Conservation (phyloP, 2,888 invertebrate genomes). For the Pachymerium ferrugineum region DNA sequence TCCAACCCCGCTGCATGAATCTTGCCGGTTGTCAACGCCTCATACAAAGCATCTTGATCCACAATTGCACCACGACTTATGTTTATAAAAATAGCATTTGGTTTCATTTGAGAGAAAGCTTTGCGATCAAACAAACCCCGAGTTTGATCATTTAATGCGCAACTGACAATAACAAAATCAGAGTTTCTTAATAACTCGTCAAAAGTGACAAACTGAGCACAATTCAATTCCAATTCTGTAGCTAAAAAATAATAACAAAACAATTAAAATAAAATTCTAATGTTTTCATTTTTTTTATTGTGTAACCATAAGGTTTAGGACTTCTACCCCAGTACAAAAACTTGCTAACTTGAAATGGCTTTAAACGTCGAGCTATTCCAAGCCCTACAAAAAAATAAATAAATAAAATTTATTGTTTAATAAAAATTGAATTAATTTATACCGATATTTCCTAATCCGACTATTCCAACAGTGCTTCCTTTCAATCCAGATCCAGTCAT, state of each 20-base stretch:
- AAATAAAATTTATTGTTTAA: no score
- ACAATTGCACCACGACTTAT: constrained; percentile 48
- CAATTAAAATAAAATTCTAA: not conserved
- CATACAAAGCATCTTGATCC: constrained; percentile 70
- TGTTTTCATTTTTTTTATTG: no score
- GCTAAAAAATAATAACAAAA: not conserved
- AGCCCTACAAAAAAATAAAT: not conserved
- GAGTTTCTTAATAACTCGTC: not conserved
- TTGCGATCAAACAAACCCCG: not conserved
- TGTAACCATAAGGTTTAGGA: not conserved
- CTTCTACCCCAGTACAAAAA: not conserved
- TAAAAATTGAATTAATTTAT: no score
- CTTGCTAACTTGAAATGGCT: not conserved
- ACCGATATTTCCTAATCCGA: not conserved
- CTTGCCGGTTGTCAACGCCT: constrained; percentile 62
- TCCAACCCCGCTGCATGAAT: constrained; percentile 84
- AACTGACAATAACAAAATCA: not conserved
- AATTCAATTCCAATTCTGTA: not conserved
- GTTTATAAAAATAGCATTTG: constrained; percentile 11
- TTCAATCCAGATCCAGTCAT: not conserved
- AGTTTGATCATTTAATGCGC: not conserved
- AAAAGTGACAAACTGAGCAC: not conserved
- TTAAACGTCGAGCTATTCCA: not conserved
- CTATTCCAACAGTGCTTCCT: not conserved
- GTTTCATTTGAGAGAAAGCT: not conserved